Evolutionary conservation across 1,140 invertebrate genomes (phyloP).

Genomic region (Cyclina sinensis): DNA sequence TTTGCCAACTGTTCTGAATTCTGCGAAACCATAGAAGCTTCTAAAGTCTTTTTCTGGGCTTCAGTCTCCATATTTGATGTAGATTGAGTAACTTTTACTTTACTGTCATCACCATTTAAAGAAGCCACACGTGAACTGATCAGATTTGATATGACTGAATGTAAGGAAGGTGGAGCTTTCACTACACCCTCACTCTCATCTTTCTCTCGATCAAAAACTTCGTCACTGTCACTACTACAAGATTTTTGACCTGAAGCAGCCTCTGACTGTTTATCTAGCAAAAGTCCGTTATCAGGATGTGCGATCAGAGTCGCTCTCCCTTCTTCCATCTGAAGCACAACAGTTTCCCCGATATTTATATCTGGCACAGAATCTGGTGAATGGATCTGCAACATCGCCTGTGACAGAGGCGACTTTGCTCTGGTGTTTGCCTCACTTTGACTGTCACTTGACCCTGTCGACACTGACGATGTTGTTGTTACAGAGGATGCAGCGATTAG

Average conservation of each 20-base stretch:
- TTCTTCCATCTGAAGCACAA: constrained; percentile 64
- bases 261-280: neutral
- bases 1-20: neutral
- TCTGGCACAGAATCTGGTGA: constrained; percentile 50
- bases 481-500: constrained; percentile 21
- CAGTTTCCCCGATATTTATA: constrained; percentile 39
- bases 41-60: neutral
- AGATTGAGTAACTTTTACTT: neutral
- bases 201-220: constrained; percentile 60
- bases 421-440: neutral
- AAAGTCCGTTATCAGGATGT: constrained; percentile 10
- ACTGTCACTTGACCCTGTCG: neutral
- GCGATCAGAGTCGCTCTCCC: constrained; percentile 51
- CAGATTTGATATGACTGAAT: constrained; percentile 73
- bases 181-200: neutral
- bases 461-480: neutral
- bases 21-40: neutral
- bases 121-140: constrained; percentile 66
- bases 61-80: constrained; percentile 11
- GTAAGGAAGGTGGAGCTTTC: constrained; percentile 43
- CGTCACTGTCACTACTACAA: constrained; percentile 56
- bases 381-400: constrained; percentile 64
- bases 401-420: constrained; percentile 44
- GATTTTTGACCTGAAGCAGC: constrained; percentile 16
- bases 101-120: constrained; percentile 51